A percentile compares a stretch with the other conserved stretches of the same genome.
Conservation (phyloP, 2,797 vertebrate genomes). For the Melanotaenia parkinsoni region DNA sequence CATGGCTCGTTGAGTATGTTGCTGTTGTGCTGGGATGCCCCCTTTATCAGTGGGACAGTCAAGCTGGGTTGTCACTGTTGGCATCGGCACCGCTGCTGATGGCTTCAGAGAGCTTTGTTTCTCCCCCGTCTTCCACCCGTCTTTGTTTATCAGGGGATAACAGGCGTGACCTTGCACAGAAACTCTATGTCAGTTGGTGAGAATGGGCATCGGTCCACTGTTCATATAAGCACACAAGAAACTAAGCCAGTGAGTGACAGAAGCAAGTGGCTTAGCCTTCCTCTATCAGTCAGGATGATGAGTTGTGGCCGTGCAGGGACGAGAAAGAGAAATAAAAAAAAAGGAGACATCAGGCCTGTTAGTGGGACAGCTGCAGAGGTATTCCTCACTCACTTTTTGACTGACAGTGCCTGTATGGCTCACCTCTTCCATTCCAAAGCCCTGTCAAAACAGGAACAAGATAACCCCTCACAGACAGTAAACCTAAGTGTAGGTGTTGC, state of each 20-base stretch:
- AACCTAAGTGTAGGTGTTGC: constrained; percentile 50
- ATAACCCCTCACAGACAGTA: constrained; percentile 59
- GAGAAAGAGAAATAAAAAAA: constrained; percentile 27
- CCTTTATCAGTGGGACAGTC: constrained; percentile 71
- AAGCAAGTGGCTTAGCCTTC: constrained; percentile 38
- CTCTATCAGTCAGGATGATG: constrained; percentile 41
- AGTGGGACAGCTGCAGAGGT: constrained; percentile 40
- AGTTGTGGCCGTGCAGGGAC: constrained; percentile 20
- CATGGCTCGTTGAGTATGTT: constrained; percentile 52
- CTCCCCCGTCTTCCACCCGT: constrained; percentile 44
- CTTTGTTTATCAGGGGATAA: constrained; percentile 79
- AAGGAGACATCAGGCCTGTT: constrained; percentile 44
- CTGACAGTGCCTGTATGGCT: constrained; percentile 55
- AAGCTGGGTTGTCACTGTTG: constrained; percentile 55
- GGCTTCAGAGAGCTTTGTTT: constrained; percentile 51
- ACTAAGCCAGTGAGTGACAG: constrained; percentile 49
- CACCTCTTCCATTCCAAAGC: constrained; percentile 59
- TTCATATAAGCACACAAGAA: constrained; percentile 49
- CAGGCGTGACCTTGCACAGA: constrained; percentile 78
- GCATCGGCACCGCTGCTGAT: constrained; percentile 41
- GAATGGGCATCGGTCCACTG: constrained; percentile 53
- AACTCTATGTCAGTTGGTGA: constrained; percentile 48
- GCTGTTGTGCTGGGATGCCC: constrained; percentile 37
- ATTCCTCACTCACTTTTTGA: constrained; percentile 47
- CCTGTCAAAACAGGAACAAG: constrained; percentile 64